These are phyloP conservation scores for Caenorhabditis sp. DNA, from an alignment of 2,888 invertebrate genomes.

Conservation along the genomic window DNA sequence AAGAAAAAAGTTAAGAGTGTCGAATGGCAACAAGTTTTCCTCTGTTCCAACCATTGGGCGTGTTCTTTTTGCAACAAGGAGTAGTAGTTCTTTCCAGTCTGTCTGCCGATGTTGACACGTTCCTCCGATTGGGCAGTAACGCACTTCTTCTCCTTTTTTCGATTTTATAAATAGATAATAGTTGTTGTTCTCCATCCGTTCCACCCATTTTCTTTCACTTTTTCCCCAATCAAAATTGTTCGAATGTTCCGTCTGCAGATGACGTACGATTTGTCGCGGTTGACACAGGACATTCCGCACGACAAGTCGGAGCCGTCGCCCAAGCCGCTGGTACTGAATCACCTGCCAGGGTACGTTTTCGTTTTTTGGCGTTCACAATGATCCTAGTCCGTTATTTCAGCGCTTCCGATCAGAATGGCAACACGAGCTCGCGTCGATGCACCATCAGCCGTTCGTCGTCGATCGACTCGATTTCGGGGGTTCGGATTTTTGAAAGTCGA, in stretches of 20 bases:
- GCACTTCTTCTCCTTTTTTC: neutral
- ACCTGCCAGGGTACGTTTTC: constrained; percentile 16
- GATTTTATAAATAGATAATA: neutral
- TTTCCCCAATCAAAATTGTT: neutral
- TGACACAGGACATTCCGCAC: constrained; percentile 57
- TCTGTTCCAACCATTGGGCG: no score
- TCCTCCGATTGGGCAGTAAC: no score
- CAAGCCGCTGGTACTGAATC: constrained; percentile 26
- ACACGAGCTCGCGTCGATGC: constrained; percentile 32
- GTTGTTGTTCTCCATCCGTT: neutral
- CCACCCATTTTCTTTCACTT: neutral
- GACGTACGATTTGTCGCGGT: constrained; percentile 62
- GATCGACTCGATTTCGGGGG: constrained; percentile 46
- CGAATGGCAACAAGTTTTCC: no score
- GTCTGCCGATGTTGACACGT: no score
- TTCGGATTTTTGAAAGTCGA: neutral
- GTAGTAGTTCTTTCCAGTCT: no score
- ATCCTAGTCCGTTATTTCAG: no score
- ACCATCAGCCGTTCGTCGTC: constrained; percentile 43
- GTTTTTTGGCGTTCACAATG: no score
- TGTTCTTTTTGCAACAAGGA: neutral
- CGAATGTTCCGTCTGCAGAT: constrained; percentile 25
- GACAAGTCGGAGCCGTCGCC: constrained; percentile 36
- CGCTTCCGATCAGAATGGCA: constrained; percentile 49
- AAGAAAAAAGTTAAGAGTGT: no score